Conservation (phyloP, 2,888 invertebrate genomes). For the Dione vanillae region DNA sequence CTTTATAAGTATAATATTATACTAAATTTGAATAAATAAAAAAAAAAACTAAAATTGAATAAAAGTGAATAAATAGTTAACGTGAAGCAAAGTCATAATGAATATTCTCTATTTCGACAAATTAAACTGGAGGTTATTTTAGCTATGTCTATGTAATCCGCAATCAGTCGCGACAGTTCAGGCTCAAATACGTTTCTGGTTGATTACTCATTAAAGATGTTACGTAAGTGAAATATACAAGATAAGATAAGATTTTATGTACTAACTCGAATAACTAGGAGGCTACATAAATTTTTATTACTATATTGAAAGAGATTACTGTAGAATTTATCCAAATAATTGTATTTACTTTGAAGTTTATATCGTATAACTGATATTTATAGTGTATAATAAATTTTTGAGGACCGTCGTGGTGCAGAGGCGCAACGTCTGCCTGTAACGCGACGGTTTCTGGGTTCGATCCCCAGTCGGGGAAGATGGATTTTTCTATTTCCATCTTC, state of each 20-base stretch:
- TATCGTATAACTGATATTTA: too few species aligned
- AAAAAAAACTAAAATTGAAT: neutral
- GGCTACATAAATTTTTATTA: too few species aligned
- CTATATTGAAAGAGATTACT: too few species aligned
- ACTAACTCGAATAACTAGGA: neutral
- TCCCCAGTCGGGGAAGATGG: too few species aligned
- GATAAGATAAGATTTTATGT: neutral
- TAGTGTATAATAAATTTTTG: too few species aligned
- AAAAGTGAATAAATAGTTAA: neutral
- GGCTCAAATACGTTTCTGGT: slow-evolving; percentile 10
- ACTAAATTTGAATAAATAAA: neutral
- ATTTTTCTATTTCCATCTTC: too few species aligned
- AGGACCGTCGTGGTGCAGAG: too few species aligned
- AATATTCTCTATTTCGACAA: slow-evolving; percentile 13
- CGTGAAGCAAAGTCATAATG: neutral
- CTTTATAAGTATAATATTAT: too few species aligned
- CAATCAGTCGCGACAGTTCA: slow-evolving; percentile 18
- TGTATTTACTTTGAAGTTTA: too few species aligned
- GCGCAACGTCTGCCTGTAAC: too few species aligned
- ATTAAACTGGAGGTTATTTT: slow-evolving; percentile 27
- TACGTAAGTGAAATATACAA: neutral
- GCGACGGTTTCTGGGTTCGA: too few species aligned
- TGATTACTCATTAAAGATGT: neutral
- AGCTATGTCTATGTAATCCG: slow-evolving; percentile 17
- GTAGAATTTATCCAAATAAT: too few species aligned